Base-by-base conservation (phyloP, 2,797 vertebrate species). In the Rhyacichthys aspro region DNA sequence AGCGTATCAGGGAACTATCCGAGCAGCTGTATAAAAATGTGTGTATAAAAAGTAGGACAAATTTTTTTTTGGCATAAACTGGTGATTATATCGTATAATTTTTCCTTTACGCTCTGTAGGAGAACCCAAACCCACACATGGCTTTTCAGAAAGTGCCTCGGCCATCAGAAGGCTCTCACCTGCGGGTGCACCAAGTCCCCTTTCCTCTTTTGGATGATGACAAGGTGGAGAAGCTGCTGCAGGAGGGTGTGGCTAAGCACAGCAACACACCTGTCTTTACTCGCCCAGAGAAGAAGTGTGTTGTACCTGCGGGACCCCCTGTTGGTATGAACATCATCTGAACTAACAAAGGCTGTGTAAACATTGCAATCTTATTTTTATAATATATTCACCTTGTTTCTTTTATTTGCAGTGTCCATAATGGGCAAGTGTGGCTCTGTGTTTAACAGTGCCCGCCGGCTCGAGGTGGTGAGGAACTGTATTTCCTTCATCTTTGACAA, bases 51-150 rank as follows among this genome's bases (percentile, higher is more conserved):
- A n/a, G n/a, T 61, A 8, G 32, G 9, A 16, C 12, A 41, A 9
- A 39, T 4, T 4, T n/a, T 33, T 8, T 52, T 37, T 7, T 17
- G 6, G n/a, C n/a, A n/a, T n/a, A n/a, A n/a, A n/a, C n/a, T 37
- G 11, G 34, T 1, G 23, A 28, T 5, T 28, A 6, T 1, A 53
- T 71, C 39, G 55, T 52, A 1, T 23, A 16, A 48, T 9, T 45
- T 46, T 36, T 59, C 63, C 17, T 14, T 18, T 48, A 11, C 59
- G 47, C 6, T 9, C 57, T 60, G 1, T 75, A 99, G 98, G 98
- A 99, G 82, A 99, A 96, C 72, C 97, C 98, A 62, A 98, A 98
- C 74, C 97, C 98, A 50, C 97, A 99, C 87, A 97, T 98, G 93
- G 94, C 96, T 5, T 98, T 98, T 89, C 98, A 99, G 91, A 99